These are phyloP conservation scores for Drosophila burlai DNA, from an alignment of 1,140 invertebrate species.

Conservation along the genomic window DNA sequence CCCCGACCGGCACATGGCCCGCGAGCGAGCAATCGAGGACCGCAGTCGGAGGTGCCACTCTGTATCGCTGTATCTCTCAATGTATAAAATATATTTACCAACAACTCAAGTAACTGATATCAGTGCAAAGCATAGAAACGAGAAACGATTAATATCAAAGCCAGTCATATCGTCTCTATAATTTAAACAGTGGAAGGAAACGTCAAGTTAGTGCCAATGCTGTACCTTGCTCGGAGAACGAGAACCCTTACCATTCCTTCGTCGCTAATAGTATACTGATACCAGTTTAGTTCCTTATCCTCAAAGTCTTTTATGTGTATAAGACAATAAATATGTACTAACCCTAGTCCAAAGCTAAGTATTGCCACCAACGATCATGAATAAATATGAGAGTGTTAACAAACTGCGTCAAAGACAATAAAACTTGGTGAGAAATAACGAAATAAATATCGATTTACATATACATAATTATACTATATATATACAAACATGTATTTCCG, in stretches of 20 bases:
- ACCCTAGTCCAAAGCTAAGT: conserved; percentile 18
- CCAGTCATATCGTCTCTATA: conserved; percentile 65
- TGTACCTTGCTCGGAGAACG: conserved; percentile 53
- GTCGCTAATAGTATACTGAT: conserved; percentile 2
- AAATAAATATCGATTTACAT: conserved; percentile 38
- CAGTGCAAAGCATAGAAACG: conserved; percentile 67
- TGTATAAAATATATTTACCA: conserved; percentile 48
- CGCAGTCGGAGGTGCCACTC: conserved; percentile 49
- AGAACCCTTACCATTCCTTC: conserved; percentile 5
- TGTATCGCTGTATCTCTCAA: conserved; percentile 35
- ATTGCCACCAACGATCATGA: conserved; percentile 23
- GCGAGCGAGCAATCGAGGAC: conserved; percentile 11
- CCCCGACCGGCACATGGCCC: background rate
- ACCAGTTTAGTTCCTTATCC: conserved; percentile 13
- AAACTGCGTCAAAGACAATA: conserved; percentile 81
- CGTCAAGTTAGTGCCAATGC: conserved; percentile 66
- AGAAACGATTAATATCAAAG: conserved; percentile 55
- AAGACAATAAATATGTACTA: conserved; percentile 40
- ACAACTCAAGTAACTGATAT: conserved; percentile 70
- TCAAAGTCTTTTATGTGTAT: conserved; percentile 28
- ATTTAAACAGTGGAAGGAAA: conserved; percentile 20
- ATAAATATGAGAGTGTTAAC: conserved; percentile 33
- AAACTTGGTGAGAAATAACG: conserved; percentile 50
- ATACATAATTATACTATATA: conserved; percentile 40
- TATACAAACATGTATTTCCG: conserved; percentile 37